Conservation (phyloP, 2,113 vertebrate genomes). For the Colaptes auratus region DNA sequence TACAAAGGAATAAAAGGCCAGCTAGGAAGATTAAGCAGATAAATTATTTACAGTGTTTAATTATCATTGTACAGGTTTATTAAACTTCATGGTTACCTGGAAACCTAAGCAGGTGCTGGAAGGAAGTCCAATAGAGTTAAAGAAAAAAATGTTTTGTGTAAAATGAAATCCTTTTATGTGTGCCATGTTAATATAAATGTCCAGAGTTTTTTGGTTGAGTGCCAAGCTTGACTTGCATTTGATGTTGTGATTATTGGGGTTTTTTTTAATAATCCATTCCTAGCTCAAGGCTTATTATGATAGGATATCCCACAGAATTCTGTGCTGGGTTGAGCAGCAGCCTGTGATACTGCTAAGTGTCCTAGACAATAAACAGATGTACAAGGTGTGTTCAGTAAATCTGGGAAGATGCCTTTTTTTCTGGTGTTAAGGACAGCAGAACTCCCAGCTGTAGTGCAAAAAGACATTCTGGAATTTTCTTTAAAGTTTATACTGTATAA, state of each 20-base stretch:
- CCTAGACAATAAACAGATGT: conserved; percentile 56
- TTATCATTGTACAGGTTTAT: conserved; percentile 77
- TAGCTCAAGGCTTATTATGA: conserved; percentile 30
- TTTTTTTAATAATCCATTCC: conserved; percentile 31
- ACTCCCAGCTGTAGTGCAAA: background rate
- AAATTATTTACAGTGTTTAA: conserved; percentile 80
- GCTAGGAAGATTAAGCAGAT: conserved; percentile 73
- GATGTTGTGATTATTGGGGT: conserved; percentile 15
- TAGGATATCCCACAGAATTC: conserved; percentile 9
- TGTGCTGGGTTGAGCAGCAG: background rate
- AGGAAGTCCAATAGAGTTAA: conserved; percentile 59
- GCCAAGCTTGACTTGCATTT: conserved; percentile 38
- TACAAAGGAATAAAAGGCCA: conserved; percentile 41
- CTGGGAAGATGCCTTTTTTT: background rate
- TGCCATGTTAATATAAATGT: conserved; percentile 42
- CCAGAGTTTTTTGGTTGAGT: background rate
- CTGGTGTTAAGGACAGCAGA: conserved; percentile 31
- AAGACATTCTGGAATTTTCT: conserved; percentile 38
- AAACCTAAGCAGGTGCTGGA: conserved; percentile 51
- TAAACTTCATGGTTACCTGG: conserved; percentile 77
- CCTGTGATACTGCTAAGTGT: conserved; percentile 23
- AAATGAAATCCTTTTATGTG: conserved; percentile 51
- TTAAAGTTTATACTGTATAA: conserved; percentile 51
- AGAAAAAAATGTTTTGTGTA: conserved; percentile 43
- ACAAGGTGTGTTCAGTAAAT: background rate